A percentile compares a stretch with the other conserved stretches of the same genome.
Conservation (phyloP, 2,888 invertebrate species). For the Terebella lapidaria region DNA sequence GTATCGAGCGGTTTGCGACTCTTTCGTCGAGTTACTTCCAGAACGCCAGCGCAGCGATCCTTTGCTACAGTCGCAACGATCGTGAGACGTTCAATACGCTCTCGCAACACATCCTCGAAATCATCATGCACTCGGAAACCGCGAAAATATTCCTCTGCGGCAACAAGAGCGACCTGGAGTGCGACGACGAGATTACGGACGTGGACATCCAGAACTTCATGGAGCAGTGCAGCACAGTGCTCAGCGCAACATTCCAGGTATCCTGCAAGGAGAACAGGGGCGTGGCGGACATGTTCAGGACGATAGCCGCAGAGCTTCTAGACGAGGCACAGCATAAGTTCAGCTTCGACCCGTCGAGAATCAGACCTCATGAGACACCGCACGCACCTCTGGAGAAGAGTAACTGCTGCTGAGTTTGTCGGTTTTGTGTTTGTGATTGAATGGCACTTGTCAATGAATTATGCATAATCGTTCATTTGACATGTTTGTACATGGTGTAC, state of each 20-base stretch:
- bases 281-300: conserved; percentile 82
- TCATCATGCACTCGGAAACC: conserved; percentile 89
- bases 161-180: conserved; percentile 80
- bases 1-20: conserved; percentile 92
- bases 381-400: neutral
- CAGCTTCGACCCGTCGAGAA: conserved; percentile 16
- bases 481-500: too few relatives aligned
- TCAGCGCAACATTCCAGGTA: conserved; percentile 81
- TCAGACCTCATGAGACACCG: neutral
- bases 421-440: too few relatives aligned
- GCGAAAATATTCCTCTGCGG: conserved; percentile 93
- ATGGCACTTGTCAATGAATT: too few relatives aligned
- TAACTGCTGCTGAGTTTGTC: neutral
- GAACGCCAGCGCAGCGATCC: conserved; percentile 87
- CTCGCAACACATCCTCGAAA: conserved; percentile 86
- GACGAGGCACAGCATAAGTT: conserved; percentile 28
- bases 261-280: conserved; percentile 84
- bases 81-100: conserved; percentile 86
- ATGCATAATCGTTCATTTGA: too few relatives aligned
- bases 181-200: conserved; percentile 55
- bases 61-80: conserved; percentile 86
- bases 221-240: conserved; percentile 81
- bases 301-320: conserved; percentile 63
- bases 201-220: conserved; percentile 59
- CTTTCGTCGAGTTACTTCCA: conserved; percentile 94